Conservation (phyloP, 1,140 invertebrate species). For the Saccostrea cuccullata region DNA sequence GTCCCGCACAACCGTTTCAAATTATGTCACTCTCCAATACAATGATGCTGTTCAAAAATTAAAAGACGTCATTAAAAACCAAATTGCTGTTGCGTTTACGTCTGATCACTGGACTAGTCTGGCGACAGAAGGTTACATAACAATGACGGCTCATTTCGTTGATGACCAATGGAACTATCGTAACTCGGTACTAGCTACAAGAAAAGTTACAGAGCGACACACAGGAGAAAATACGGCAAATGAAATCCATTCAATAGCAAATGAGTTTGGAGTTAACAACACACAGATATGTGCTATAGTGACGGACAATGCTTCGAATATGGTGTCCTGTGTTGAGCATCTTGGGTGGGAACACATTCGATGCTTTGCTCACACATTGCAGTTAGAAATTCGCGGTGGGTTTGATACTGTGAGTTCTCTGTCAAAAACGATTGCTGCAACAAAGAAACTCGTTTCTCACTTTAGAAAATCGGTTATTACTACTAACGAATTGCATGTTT, state of each 20-base stretch:
- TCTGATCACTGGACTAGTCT: conserved; percentile 42
- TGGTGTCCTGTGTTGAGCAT: conserved; percentile 17
- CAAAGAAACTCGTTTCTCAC: conserved; percentile 16
- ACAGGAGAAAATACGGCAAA: conserved; percentile 37
- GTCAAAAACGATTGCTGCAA: background rate
- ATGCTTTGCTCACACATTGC: conserved; percentile 39
- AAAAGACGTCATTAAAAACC: conserved; percentile 20
- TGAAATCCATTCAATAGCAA: background rate
- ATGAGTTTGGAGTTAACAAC: conserved; percentile 35
- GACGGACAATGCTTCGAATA: conserved; percentile 45
- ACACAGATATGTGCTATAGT: background rate
- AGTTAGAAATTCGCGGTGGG: conserved; percentile 9
- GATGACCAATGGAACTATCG: conserved; percentile 33
- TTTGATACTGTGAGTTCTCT: background rate
- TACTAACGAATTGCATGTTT: conserved; percentile 31
- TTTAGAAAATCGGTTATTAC: conserved; percentile 44
- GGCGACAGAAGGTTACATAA: conserved; percentile 32
- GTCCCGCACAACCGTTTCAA: background rate
- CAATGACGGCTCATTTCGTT: conserved; percentile 40
- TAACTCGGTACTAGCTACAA: conserved; percentile 28
- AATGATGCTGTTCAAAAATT: background rate
- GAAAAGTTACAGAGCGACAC: conserved; percentile 25
- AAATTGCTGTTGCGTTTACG: too few relatives aligned
- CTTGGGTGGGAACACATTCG: background rate
- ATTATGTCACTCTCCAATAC: conserved; percentile 32